A percentile compares a stretch with the other conserved stretches of the same genome.
Conservation (phyloP, 1,140 invertebrate species). For the Drosophila sechellia region DNA sequence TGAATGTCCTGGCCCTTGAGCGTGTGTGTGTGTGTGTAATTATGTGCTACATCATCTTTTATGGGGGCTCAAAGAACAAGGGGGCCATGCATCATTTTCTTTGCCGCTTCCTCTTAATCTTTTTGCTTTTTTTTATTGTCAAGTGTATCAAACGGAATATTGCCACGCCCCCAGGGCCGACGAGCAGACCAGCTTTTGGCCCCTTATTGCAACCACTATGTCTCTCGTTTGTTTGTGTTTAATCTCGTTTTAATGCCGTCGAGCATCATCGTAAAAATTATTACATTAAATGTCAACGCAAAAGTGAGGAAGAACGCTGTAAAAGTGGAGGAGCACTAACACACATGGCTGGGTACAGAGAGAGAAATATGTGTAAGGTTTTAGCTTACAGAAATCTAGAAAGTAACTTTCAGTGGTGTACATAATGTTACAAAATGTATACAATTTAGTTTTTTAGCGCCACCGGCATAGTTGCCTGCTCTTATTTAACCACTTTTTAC, state of each 20-base stretch:
- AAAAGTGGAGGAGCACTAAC: constrained; percentile 19
- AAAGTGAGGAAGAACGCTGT: constrained; percentile 27
- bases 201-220: constrained; percentile 35
- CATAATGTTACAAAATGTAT: too few relatives aligned
- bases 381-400: too few relatives aligned
- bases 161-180: constrained; percentile 2
- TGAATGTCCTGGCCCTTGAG: neutral
- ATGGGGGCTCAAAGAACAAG: constrained; percentile 47
- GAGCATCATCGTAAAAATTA: constrained; percentile 82
- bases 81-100: constrained; percentile 57
- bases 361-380: neutral
- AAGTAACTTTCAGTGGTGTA: neutral
- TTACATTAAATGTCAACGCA: constrained; percentile 82
- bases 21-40: constrained; percentile 46
- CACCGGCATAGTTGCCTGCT: too few relatives aligned
- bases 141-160: constrained; percentile 74
- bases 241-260: constrained; percentile 81
- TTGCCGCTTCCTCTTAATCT: constrained; percentile 45
- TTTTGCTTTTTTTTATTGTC: constrained; percentile 63
- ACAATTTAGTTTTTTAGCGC: too few relatives aligned
- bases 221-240: constrained; percentile 77
- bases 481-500: neutral
- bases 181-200: neutral
- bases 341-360: constrained; percentile 13
- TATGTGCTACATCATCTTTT: constrained; percentile 82